Evolutionary conservation across 2,113 vertebrate genomes (phyloP).

Genomic region (Elephantulus edwardii): DNA sequence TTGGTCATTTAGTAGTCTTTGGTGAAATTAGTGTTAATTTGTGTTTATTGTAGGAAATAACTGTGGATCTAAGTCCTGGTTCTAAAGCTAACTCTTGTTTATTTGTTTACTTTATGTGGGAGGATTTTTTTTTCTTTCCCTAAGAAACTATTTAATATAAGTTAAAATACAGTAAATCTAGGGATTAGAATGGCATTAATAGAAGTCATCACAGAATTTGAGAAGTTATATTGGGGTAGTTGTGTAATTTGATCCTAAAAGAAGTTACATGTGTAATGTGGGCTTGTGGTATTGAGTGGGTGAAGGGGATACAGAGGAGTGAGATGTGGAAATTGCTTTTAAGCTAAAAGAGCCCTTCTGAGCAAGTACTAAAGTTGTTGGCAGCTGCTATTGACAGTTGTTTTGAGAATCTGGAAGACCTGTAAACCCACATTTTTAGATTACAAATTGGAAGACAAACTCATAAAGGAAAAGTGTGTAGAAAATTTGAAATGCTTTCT

Average conservation of each 20-base stretch:
- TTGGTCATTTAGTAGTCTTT: too few relatives aligned
- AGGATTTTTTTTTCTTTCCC: not conserved
- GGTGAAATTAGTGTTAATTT: conserved; percentile 46
- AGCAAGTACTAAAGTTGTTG: conserved; percentile 36
- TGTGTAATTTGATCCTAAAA: conserved; percentile 31
- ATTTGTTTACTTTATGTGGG: not conserved
- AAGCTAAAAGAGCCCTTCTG: not conserved
- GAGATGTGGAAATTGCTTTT: not conserved
- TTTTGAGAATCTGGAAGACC: conserved; percentile 18
- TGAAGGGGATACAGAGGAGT: not conserved
- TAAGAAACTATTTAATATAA: not conserved
- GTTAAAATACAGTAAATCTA: conserved; percentile 52
- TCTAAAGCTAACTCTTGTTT: conserved; percentile 34
- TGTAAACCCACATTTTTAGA: conserved; percentile 41
- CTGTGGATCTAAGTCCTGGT: conserved; percentile 33
- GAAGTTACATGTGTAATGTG: not conserved
- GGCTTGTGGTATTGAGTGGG: too few relatives aligned
- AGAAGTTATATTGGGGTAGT: conserved; percentile 45
- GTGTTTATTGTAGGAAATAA: conserved; percentile 11
- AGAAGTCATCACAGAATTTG: conserved; percentile 36
- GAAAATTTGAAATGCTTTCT: not conserved
- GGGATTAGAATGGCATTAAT: conserved; percentile 37
- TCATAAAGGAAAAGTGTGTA: not conserved
- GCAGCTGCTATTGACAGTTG: not conserved
- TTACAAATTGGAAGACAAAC: not conserved